Evolutionary conservation across 1,140 invertebrate species (phyloP).

Genomic region (Ceratosolen solmsi): DNA sequence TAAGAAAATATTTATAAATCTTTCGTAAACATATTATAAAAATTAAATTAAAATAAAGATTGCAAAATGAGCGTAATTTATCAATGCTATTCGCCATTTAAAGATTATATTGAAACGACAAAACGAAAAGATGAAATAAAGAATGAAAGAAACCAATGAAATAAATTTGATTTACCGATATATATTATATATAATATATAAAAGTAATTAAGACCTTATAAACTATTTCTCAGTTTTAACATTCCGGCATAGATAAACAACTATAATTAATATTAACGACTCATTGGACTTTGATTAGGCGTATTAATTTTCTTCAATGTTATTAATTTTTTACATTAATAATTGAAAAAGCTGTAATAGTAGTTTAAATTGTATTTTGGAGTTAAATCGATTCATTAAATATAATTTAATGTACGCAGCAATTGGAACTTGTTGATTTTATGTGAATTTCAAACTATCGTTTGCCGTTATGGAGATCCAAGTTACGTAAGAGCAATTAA

Average conservation of each 20-base stretch:
- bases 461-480: conserved; percentile 27
- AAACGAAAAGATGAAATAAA: too few species aligned
- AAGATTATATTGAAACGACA: not conserved
- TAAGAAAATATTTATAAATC: conserved; percentile 24
- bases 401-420: conserved; percentile 24
- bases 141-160: not conserved
- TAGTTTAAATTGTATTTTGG: not conserved
- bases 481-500: conserved; percentile 43
- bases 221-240: not conserved
- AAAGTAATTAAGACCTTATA: conserved; percentile 15
- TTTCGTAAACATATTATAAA: conserved; percentile 2
- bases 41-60: not conserved
- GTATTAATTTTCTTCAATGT: not conserved
- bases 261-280: not conserved
- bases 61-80: not conserved
- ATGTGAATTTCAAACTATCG: conserved; percentile 39
- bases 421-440: conserved; percentile 39
- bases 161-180: conserved; percentile 10
- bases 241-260: not conserved
- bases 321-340: not conserved
- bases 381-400: conserved; percentile 7
- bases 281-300: not conserved
- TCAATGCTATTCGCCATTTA: not conserved
- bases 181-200: too few species aligned
- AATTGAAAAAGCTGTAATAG: too few species aligned